Percentiles rank a stretch among this genome's conserved stretches.
These are phyloP conservation scores for Dascillus cervinus DNA, from an alignment of 2,888 invertebrate species.

Conservation along the genomic window DNA sequence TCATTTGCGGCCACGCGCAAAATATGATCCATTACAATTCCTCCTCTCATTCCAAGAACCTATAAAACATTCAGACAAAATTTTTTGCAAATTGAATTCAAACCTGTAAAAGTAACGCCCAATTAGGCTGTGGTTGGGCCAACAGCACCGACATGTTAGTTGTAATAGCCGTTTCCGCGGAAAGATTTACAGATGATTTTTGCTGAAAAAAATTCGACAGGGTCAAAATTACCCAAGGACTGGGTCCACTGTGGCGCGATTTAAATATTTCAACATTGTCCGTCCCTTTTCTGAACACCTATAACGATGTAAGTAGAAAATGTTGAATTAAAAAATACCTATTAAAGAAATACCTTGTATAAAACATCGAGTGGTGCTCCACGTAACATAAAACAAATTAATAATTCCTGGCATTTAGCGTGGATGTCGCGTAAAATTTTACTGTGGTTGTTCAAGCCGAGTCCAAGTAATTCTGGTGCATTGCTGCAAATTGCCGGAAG, in stretches of 20 bases:
- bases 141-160: constrained; percentile 64
- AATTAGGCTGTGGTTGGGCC: constrained; percentile 71
- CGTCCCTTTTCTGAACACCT: constrained; percentile 51
- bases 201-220: constrained; percentile 54
- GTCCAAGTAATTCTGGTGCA: constrained; percentile 56
- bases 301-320: constrained; percentile 7
- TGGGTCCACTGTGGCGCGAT: constrained; percentile 48
- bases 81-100: not conserved
- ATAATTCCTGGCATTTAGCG: constrained; percentile 72
- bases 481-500: constrained; percentile 60
- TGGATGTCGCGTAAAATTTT: constrained; percentile 75
- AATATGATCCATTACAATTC: constrained; percentile 53
- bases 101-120: constrained; percentile 69
- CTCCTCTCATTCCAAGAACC: constrained; percentile 67
- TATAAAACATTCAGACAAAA: constrained; percentile 29
- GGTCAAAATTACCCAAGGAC: constrained; percentile 64
- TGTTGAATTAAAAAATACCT: not conserved
- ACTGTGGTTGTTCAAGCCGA: constrained; percentile 50
- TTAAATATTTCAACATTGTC: constrained; percentile 49
- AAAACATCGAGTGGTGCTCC: constrained; percentile 68
- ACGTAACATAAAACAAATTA: constrained; percentile 64
- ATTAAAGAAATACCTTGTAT: constrained; percentile 54
- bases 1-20: constrained; percentile 47
- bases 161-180: constrained; percentile 54
- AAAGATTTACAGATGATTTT: constrained; percentile 44